phyloP scores from a whole-genome alignment of 1,140 invertebrate genomes.

The Hyles euphorbiae region DNA sequence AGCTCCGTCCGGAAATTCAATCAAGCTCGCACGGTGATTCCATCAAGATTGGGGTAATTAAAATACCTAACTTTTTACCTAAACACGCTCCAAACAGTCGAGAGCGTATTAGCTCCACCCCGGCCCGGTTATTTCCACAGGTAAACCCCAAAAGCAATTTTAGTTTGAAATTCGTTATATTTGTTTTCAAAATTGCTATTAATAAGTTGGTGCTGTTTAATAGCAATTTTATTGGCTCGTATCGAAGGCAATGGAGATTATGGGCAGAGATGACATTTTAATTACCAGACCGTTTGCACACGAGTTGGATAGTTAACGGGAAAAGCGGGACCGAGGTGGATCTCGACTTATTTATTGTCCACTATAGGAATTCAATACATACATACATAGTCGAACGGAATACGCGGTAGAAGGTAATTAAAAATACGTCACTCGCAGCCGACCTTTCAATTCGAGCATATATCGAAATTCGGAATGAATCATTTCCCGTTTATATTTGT shows the following conservation, averaged over 20 bases:
- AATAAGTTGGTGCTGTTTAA: constrained; percentile 2
- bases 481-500: constrained; percentile 71
- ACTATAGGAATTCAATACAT: constrained; percentile 67
- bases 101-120: not conserved
- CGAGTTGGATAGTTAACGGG: constrained; percentile 21
- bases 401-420: constrained; percentile 68
- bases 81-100: constrained; percentile 18
- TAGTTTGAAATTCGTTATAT: constrained; percentile 10
- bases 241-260: constrained; percentile 9
- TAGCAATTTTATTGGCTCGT: constrained; percentile 7
- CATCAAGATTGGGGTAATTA: constrained; percentile 73
- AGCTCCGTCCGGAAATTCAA: constrained; percentile 70
- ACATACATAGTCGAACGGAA: constrained; percentile 40
- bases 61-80: constrained; percentile 65
- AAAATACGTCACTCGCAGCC: constrained; percentile 73
- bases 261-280: constrained; percentile 25
- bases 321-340: constrained; percentile 22
- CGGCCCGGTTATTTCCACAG: not conserved
- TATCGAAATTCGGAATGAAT: constrained; percentile 73
- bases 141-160: constrained; percentile 10
- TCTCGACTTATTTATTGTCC: constrained; percentile 62
- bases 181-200: constrained; percentile 9
- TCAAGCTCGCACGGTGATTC: constrained; percentile 69
- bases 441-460: constrained; percentile 70
- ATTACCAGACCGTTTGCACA: constrained; percentile 21